A percentile compares a stretch with the other conserved stretches of the same genome.
Conservation (phyloP, 2,888 invertebrate genomes). For the Bellardia pandia region DNA sequence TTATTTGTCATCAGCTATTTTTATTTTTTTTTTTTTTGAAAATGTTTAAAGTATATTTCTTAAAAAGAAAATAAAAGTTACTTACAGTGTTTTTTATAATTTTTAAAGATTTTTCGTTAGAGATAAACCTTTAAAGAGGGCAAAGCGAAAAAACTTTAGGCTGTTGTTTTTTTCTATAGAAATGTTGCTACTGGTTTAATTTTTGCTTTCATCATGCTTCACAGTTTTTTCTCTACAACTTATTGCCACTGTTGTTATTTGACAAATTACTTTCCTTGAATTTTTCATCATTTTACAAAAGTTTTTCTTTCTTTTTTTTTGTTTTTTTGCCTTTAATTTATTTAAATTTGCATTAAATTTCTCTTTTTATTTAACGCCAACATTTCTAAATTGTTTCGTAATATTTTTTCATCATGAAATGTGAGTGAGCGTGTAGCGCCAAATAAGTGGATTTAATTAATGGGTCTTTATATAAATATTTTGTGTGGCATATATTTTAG, state of each 20-base stretch:
- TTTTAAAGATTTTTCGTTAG: constrained; percentile 16
- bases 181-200: constrained; percentile 20
- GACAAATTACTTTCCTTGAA: constrained; percentile 60
- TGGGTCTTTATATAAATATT: constrained; percentile 36
- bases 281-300: constrained; percentile 31
- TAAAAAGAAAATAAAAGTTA: constrained; percentile 21
- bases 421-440: neutral
- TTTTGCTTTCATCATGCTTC: constrained; percentile 3
- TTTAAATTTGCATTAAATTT: constrained; percentile 39
- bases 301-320: neutral
- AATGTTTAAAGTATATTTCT: constrained; percentile 12
- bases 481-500: constrained; percentile 53
- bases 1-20: constrained; percentile 63
- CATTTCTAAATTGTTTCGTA: constrained; percentile 2
- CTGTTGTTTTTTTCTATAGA: constrained; percentile 41
- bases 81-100: neutral
- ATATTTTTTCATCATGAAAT: neutral
- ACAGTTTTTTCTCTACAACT: neutral
- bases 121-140: constrained; percentile 33
- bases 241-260: constrained; percentile 21
- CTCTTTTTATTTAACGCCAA: constrained; percentile 4
- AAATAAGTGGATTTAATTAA: constrained; percentile 54
- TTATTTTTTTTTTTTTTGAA: constrained; percentile 6
- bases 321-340: constrained; percentile 2
- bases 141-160: constrained; percentile 31